Base-by-base conservation (phyloP, 2,888 invertebrate species). In the Omphaloscelis lunosa region DNA sequence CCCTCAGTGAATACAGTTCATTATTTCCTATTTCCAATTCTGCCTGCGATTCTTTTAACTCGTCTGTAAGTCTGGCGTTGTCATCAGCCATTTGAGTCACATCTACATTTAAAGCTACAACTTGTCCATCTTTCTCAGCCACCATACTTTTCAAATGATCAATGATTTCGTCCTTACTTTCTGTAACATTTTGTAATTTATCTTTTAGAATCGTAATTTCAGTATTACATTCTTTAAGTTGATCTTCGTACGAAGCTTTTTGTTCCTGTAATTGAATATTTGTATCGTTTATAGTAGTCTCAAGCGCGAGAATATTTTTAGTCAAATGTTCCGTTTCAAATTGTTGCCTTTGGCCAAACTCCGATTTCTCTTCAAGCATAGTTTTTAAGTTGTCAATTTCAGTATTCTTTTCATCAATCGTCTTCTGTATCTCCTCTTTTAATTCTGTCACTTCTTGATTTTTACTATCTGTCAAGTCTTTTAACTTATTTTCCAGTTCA, bases 241-340 rank as follows among this genome's bases (percentile, higher is more conserved):
- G 92, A 61, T 94, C 93, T 89, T 97, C 97, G 78, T 97, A 93
- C 75, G 97, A 95, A 53, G 93, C 91, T 75, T 96, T 92, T 77
- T 91, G 87, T 65, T 90, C 90, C 80, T 93, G 89, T 63, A 92
- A 82, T 39, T 83, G 75, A 84, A 88, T 87, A 72, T 88, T 88
- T 84, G 90, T 91, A 15, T 87, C 77, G 9, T 80, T 74, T 62
- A 93, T 87, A 65, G 80, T 82, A 12, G 75, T 79, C 75, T 93
- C 89, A 34, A 94, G 87, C 70, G 90, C 87, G 53, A 83, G 62
- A 41, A 93, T 83, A 65, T 88, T 91, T 53, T 89, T 71, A 34
- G 86, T 85, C 11, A 92, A 86, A 34, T 78, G 81, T 67, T 91
- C 90, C 20, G 83, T 85, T 86, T 93, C 89, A 23, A 74, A 85